Percentiles rank a stretch among this genome's conserved stretches.
Conservation (phyloP, 2,113 vertebrate genomes). For the Malurus cyaneus region DNA sequence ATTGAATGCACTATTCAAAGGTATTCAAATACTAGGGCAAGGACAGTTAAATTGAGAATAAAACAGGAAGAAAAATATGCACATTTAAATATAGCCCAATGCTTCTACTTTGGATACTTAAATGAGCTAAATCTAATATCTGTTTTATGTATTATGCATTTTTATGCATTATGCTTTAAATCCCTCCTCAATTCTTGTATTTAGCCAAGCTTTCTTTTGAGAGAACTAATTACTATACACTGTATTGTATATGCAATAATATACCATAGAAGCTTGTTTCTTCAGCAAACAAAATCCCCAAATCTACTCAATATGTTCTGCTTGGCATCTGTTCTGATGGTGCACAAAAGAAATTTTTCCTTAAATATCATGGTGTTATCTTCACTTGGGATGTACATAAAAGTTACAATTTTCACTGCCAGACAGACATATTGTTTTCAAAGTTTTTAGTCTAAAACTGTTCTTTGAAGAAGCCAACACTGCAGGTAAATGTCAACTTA, state of each 20-base stretch:
- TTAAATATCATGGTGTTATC: not conserved
- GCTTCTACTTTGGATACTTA: not conserved
- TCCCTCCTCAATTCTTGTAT: not conserved
- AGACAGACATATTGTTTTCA: not conserved
- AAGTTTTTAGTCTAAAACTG: not conserved
- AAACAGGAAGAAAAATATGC: not conserved
- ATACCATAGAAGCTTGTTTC: not conserved
- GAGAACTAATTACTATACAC: not conserved
- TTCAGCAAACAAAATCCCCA: not conserved
- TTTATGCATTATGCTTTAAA: not conserved
- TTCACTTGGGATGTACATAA: not conserved
- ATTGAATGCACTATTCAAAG: not conserved
- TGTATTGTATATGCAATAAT: not conserved
- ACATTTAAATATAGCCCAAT: not conserved
- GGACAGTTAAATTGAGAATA: not conserved
- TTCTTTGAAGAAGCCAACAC: not conserved
- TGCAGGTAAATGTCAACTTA: not conserved
- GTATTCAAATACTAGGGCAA: not conserved
- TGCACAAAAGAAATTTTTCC: not conserved
- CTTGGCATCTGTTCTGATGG: not conserved
- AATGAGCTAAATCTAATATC: not conserved
- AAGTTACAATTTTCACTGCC: not conserved
- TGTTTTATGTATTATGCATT: not conserved
- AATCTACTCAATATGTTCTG: not conserved
- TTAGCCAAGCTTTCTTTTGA: not conserved